Percentiles rank a stretch among this genome's conserved stretches.
These are phyloP conservation scores for Phylloscopus collybita DNA, from an alignment of 2,797 vertebrate species.

Conservation along the genomic window DNA sequence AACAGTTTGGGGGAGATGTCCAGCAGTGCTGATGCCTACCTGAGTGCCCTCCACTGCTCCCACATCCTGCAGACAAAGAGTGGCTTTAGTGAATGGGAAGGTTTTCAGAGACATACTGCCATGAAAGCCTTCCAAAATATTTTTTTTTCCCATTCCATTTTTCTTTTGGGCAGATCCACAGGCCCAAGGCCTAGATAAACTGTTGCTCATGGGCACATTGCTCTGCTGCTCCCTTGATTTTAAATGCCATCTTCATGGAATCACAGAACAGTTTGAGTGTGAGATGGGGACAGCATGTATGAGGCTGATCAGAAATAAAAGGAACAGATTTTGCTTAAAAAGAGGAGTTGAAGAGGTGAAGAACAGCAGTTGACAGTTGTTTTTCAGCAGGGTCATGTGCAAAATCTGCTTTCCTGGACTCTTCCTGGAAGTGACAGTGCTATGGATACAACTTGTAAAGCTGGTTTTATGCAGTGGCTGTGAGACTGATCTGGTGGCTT, in stretches of 20 bases:
- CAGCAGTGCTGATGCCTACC: background rate
- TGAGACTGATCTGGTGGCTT: background rate
- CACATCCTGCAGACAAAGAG: background rate
- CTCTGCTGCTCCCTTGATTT: background rate
- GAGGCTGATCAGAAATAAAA: background rate
- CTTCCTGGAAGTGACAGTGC: background rate
- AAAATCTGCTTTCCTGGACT: background rate
- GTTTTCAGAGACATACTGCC: background rate
- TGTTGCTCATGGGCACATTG: accelerated
- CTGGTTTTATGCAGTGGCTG: background rate
- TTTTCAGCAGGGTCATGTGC: background rate
- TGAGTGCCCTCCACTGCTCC: background rate
- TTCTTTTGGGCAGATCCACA: background rate
- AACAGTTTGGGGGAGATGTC: background rate
- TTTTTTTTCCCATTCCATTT: background rate
- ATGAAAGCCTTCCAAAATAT: background rate
- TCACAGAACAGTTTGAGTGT: background rate
- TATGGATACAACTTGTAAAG: background rate
- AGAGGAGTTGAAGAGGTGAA: background rate
- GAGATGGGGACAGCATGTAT: background rate
- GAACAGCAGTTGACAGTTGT: background rate
- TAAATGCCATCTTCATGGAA: background rate
- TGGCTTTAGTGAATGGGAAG: background rate
- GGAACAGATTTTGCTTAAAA: background rate
- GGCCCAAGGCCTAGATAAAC: background rate